Conservation (phyloP, 1,140 invertebrate genomes). For the Drosophila prosaltans region DNA sequence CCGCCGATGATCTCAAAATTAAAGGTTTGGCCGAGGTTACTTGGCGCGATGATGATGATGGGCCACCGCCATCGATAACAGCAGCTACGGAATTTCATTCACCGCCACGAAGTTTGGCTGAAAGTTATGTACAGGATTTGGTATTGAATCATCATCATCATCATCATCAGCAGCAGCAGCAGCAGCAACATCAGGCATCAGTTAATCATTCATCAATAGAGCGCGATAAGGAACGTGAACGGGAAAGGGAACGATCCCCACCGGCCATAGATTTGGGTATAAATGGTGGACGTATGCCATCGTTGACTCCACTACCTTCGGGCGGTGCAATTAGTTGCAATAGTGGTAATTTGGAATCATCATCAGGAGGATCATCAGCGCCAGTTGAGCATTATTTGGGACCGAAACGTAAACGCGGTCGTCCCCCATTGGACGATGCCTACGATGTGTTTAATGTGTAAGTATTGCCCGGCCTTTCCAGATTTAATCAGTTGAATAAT, state of each 20-base stretch:
- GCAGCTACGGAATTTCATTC: slow-evolving; percentile 75
- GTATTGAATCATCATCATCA: slow-evolving; percentile 50
- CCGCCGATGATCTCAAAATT: slow-evolving; percentile 94
- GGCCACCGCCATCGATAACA: slow-evolving; percentile 80
- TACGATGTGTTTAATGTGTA: slow-evolving; percentile 83
- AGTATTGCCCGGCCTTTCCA: neutral
- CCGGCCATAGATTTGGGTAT: slow-evolving; percentile 43
- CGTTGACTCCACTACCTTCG: slow-evolving; percentile 52
- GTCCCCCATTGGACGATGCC: slow-evolving; percentile 86
- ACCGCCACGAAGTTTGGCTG: slow-evolving; percentile 58
- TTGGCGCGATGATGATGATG: slow-evolving; percentile 86
- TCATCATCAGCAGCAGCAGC: slow-evolving; percentile 18
- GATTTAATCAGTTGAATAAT: too few species aligned
- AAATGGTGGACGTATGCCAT: slow-evolving; percentile 53
- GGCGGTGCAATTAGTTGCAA: neutral
- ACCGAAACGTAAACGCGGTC: slow-evolving; percentile 85
- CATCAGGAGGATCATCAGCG: slow-evolving; percentile 36
- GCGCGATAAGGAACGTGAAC: slow-evolving; percentile 21
- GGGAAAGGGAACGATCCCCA: slow-evolving; percentile 31
- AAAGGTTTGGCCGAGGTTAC: slow-evolving; percentile 95
- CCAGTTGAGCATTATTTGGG: slow-evolving; percentile 66
- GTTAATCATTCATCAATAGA: slow-evolving; percentile 21
- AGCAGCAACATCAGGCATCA: slow-evolving; percentile 20
- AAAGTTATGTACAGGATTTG: slow-evolving; percentile 62
- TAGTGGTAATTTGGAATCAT: slow-evolving; percentile 30